Evolutionary conservation across 2,888 invertebrate species (phyloP).

Genomic region (Scaptomyza polygonia): DNA sequence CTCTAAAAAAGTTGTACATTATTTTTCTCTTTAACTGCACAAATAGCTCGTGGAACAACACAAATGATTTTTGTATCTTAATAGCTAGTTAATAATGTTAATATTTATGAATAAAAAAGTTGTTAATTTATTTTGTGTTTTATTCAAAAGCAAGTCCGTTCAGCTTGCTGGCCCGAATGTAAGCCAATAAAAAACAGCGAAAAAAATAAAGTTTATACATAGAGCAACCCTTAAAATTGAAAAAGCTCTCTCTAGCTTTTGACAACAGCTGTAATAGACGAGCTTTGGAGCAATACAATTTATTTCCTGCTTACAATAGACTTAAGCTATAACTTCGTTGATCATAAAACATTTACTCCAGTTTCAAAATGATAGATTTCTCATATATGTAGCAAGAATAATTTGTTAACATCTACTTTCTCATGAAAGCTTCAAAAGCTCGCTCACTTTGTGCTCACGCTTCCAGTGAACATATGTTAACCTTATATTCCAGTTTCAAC

Average conservation of each 20-base stretch:
- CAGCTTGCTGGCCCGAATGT: constrained; percentile 39
- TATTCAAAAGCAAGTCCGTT: constrained; percentile 2
- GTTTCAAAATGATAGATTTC: neutral
- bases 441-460: constrained; percentile 13
- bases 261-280: constrained; percentile 50
- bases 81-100: neutral
- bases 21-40: neutral
- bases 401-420: neutral
- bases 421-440: constrained; percentile 45
- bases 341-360: neutral
- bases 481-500: constrained; percentile 61
- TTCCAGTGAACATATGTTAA: constrained; percentile 65
- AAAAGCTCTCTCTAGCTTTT: constrained; percentile 50
- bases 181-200: constrained; percentile 70
- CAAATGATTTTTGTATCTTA: neutral
- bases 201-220: constrained; percentile 16
- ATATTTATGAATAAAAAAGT: neutral
- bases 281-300: constrained; percentile 7
- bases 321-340: neutral
- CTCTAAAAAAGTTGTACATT: constrained; percentile 1
- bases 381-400: neutral
- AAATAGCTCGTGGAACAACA: constrained; percentile 1
- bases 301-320: neutral
- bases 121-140: constrained; percentile 1
- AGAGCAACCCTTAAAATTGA: constrained; percentile 45